Evolutionary conservation across 2,888 invertebrate genomes (phyloP), one percentile per base, ranked within the genome.

Genomic region (Microctonus brassicae): DNA sequence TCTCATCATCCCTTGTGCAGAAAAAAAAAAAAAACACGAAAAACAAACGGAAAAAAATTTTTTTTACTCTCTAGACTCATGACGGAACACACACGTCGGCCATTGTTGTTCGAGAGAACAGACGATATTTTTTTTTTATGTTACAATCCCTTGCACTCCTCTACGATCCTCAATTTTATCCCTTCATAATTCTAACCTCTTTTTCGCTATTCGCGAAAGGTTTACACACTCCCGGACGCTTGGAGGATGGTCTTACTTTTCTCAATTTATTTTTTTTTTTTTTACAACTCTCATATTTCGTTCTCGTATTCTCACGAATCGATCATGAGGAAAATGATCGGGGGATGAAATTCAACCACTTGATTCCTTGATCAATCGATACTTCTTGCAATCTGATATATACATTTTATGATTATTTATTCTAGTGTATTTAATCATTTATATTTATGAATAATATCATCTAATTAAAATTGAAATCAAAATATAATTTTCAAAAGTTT

Each of bases 121-220:
- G 47, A 17, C n/a, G 42, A 53, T 57, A 61, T 57, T 68, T 63
- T 58, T 60, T 62, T 73, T 63, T 55, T 57, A 36, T 24, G 62
- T 62, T 65, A 33, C 52, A 34, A 53, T 66, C 24, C 24, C 55
- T 17, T 13, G 17, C 29, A 57, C 39, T 17, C 17, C 17, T 47
- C 17, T 1, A 1, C n/a, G 7, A n/a, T n/a, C 17, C 17, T 17
- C 47, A n/a, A n/a, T n/a, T n/a, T n/a, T n/a, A 47, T n/a, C n/a
- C n/a, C 17, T 20, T 17, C 20, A 20, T 17, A 4, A 6, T 17
- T 17, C 47, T 47, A 20, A 47, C 7, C 17, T n/a, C 17, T 17
- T 17, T 17, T 47, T 17, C 17, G 17, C 26, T 55, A 66, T 39
- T 66, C 53, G 47, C 34, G 24, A 57, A 36, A 57, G 57, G 39